Conservation (phyloP, 1,140 invertebrate genomes). For the Megalopta genalis region DNA sequence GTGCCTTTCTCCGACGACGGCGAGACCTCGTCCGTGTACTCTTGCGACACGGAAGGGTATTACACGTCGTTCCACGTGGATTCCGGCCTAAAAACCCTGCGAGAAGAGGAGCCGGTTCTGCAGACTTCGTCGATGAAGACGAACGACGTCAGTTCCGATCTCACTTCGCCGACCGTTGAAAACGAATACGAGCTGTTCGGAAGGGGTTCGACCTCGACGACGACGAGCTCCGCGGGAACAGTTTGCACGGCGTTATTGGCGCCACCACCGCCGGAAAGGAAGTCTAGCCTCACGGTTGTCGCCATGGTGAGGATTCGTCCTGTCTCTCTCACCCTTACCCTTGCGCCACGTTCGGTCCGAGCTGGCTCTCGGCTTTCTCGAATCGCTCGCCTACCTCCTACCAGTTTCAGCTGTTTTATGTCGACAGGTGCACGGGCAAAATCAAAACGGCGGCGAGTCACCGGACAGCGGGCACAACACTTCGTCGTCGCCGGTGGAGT, state of each 20-base stretch:
- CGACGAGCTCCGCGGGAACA: constrained; percentile 93
- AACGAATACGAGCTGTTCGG: constrained; percentile 95
- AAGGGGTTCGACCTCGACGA: constrained; percentile 92
- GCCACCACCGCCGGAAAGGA: constrained; percentile 88
- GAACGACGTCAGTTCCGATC: constrained; percentile 79
- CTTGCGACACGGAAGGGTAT: constrained; percentile 97
- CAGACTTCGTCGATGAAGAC: constrained; percentile 72
- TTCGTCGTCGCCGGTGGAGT: constrained; percentile 89
- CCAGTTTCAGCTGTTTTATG: no score
- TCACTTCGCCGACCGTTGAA: constrained; percentile 82
- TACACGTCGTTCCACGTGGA: constrained; percentile 98
- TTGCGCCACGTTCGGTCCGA: no score
- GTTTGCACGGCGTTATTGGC: constrained; percentile 90
- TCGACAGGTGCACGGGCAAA: constrained; percentile 82
- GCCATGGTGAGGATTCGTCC: constrained; percentile 74
- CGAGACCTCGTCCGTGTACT: constrained; percentile 95
- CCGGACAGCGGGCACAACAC: constrained; percentile 91
- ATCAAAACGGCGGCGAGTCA: constrained; percentile 84
- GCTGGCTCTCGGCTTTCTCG: no score
- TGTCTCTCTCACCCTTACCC: no score
- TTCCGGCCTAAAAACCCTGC: constrained; percentile 92
- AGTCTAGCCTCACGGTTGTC: constrained; percentile 82
- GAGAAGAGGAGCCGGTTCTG: constrained; percentile 85
- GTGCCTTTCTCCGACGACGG: constrained; percentile 89
- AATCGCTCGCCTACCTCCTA: no score